phyloP scores from a whole-genome alignment of 2,113 vertebrate species.

The Seriola quinqueradiata region DNA sequence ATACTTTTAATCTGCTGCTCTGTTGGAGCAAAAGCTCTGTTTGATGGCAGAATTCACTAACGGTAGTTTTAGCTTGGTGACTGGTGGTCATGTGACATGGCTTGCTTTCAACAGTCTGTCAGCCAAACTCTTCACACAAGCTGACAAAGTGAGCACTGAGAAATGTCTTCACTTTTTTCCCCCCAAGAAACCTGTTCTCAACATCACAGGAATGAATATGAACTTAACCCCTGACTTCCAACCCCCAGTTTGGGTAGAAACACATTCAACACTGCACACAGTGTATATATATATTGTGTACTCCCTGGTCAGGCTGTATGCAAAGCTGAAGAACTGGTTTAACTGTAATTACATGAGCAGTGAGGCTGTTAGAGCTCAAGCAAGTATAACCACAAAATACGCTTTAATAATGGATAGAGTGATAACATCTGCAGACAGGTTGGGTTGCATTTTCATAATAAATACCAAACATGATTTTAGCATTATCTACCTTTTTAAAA shows the following conservation, averaged over 20 bases:
- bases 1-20: conserved; percentile 1
- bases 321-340: conserved; percentile 53
- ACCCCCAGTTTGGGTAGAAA: no score
- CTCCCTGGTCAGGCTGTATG: not conserved
- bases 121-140: not conserved
- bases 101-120: not conserved
- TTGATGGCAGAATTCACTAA: not conserved
- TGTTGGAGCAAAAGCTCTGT: not conserved
- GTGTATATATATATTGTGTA: not conserved
- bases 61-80: not conserved
- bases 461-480: not conserved
- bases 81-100: not conserved
- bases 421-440: no score
- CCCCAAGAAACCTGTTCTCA: not conserved
- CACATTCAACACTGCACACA: no score
- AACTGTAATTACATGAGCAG: not conserved
- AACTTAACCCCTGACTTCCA: not conserved
- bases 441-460: not conserved
- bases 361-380: not conserved
- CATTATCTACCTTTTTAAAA: not conserved
- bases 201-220: not conserved
- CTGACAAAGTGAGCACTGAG: not conserved
- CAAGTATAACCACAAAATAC: not conserved
- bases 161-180: not conserved
- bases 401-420: rapidly evolving